Base-by-base conservation (phyloP, 2,113 vertebrate genomes). In the Diadophis punctatus region DNA sequence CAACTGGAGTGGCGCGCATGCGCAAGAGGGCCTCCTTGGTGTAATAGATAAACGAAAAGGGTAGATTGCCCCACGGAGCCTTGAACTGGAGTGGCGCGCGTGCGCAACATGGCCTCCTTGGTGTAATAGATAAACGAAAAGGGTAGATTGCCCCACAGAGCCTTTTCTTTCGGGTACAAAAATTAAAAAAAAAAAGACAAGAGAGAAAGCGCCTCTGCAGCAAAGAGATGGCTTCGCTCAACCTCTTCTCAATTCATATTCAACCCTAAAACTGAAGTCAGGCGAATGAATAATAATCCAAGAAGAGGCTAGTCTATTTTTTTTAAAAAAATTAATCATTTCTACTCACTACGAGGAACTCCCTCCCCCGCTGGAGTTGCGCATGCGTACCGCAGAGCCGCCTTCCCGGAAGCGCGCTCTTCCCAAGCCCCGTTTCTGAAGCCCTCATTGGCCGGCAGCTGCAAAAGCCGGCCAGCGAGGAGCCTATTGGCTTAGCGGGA, bases 61-160 rank as follows among this genome's bases (percentile, higher is more conserved):
- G 0, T 1, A 53, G 63, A 84, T 12, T 7, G 25, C 52, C 18
- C 23, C n/a, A 1, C 18, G 0, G 9, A 23, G 8, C 11, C 2
- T 12, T 3, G n/a, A n/a, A n/a, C 3, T 9, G 7, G 30, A 25
- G 27, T 1, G 0, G 6, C 68, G 63, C 90, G 53, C 53, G 23
- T 74, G 90, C 63, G 25, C 3, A 52, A 2, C 48, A 34, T 0
- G 3, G 14, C 16, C 22, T 22, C 48, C 7, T 51, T 23, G 48
- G 12, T 22, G 39, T 34, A 80, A 52, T 34, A 90, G 63, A 90
- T 18, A 2, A n/a, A 49, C 16, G 14, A 48, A 80, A 43, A 53
- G n/a, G 1, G 0, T 1, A 53, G 63, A 84, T 12, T 7, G 25
- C 52, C 18, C 23, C n/a, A 1, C 18, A 0, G 9, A 23, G 8